Conservation (phyloP, 92 coral and sea anemone species). For the Isaurus tuberculatus region DNA sequence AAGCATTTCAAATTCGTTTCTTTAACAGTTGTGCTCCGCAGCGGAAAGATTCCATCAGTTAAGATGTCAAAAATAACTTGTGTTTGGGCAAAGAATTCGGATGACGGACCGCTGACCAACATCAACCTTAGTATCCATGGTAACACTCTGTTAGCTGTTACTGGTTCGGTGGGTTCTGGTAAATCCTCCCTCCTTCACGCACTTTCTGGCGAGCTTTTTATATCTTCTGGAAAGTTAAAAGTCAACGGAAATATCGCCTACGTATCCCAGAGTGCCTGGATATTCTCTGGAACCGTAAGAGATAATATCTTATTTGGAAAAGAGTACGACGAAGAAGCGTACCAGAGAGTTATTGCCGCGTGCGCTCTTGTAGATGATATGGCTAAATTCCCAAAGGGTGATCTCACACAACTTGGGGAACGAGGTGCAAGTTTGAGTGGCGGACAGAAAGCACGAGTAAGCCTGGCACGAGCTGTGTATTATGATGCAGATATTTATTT, state of each 20-base stretch:
- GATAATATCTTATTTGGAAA: conserved; percentile 18
- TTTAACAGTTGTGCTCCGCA: background rate
- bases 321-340: conserved; percentile 8
- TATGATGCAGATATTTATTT: conserved; percentile 10
- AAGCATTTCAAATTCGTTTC: too few species aligned
- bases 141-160: background rate
- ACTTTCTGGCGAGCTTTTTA: conserved; percentile 11
- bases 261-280: conserved; percentile 32
- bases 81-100: background rate
- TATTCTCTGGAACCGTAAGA: conserved; percentile 20
- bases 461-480: conserved; percentile 40
- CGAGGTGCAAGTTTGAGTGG: conserved; percentile 29
- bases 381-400: conserved; percentile 28
- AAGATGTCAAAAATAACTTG: background rate
- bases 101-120: background rate
- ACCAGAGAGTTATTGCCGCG: background rate
- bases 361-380: conserved; percentile 19
- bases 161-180: conserved; percentile 8
- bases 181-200: conserved; percentile 12
- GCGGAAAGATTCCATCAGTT: background rate
- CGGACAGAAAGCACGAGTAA: conserved; percentile 25
- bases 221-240: background rate
- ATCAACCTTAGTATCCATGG: background rate
- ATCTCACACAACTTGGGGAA: conserved; percentile 28
- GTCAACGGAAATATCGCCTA: background rate